These are phyloP conservation scores for Thera obeliscata DNA, from an alignment of 2,888 invertebrate species.

Conservation along the genomic window DNA sequence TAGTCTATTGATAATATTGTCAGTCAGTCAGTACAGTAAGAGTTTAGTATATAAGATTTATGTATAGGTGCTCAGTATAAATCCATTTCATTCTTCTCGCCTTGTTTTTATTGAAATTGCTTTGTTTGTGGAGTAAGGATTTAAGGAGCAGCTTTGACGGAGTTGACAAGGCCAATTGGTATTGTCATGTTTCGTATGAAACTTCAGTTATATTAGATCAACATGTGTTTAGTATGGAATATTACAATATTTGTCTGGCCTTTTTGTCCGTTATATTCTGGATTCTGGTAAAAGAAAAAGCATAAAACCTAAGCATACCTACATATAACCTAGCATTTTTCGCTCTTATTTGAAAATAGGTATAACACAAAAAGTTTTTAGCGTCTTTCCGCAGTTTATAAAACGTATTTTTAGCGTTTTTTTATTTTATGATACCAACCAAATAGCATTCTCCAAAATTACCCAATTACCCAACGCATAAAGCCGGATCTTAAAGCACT, in stretches of 20 bases:
- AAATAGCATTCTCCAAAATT: conserved; percentile 24
- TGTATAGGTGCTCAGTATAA: conserved; percentile 4
- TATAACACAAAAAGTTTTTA: no score
- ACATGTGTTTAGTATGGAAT: not conserved
- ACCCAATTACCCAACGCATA: conserved; percentile 39
- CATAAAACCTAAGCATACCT: no score
- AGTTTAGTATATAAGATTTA: not conserved
- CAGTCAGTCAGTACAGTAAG: no score
- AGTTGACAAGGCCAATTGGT: not conserved
- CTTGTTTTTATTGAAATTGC: conserved; percentile 11
- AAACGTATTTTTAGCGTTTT: not conserved
- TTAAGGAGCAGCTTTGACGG: not conserved
- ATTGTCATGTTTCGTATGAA: not conserved
- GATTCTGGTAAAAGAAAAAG: no score
- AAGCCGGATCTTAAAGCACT: conserved; percentile 40
- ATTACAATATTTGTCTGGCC: no score
- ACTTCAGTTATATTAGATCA: not conserved
- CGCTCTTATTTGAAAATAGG: not conserved
- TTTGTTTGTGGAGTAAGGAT: conserved; percentile 12
- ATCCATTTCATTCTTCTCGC: conserved; percentile 3
- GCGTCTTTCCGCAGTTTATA: not conserved
- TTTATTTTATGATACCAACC: conserved; percentile 10
- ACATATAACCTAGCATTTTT: no score
- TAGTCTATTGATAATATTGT: no score
- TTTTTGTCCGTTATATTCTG: no score